Percentiles rank a stretch among this genome's conserved stretches.
Conservation (phyloP, 1,140 invertebrate species). For the Drosophila prosaltans region DNA sequence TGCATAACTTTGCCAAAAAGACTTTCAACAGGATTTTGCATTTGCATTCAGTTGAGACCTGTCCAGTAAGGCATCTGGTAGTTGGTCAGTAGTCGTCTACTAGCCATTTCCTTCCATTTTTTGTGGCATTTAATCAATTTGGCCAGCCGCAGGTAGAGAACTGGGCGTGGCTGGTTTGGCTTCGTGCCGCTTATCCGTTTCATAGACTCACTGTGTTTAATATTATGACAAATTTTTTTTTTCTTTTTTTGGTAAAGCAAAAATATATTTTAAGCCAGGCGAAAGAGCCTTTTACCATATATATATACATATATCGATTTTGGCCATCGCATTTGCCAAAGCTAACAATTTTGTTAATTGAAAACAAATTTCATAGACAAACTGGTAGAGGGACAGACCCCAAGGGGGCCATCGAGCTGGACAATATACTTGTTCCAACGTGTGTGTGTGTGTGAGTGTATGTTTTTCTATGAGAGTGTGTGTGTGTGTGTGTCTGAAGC, state of each 20-base stretch:
- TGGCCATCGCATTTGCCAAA: conserved; percentile 20
- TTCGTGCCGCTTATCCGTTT: too few relatives aligned
- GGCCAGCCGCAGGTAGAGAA: background rate
- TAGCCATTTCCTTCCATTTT: background rate
- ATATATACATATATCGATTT: conserved; percentile 32
- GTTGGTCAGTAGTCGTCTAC: background rate
- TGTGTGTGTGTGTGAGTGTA: conserved; percentile 14
- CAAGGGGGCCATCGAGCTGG: background rate
- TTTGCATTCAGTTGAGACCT: background rate
- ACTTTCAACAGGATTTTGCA: conserved; percentile 1
- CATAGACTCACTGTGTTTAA: background rate
- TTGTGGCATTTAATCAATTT: conserved; percentile 5
- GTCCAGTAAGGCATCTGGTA: too few relatives aligned
- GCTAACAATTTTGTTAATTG: conserved; percentile 75
- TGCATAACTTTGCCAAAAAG: background rate
- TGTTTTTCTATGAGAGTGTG: conserved; percentile 1
- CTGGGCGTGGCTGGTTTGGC: background rate
- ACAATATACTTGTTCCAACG: conserved; percentile 3
- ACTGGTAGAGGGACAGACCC: background rate
- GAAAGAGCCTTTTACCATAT: background rate
- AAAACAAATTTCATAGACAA: conserved; percentile 67
- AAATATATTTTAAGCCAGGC: background rate
- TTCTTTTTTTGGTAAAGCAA: background rate
- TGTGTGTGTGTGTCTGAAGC: conserved; percentile 26
- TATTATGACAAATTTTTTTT: background rate